Evolutionary conservation across 1,140 invertebrate genomes (phyloP), one percentile per base, ranked within the genome.

Genomic region (Heterodera carotae): DNA sequence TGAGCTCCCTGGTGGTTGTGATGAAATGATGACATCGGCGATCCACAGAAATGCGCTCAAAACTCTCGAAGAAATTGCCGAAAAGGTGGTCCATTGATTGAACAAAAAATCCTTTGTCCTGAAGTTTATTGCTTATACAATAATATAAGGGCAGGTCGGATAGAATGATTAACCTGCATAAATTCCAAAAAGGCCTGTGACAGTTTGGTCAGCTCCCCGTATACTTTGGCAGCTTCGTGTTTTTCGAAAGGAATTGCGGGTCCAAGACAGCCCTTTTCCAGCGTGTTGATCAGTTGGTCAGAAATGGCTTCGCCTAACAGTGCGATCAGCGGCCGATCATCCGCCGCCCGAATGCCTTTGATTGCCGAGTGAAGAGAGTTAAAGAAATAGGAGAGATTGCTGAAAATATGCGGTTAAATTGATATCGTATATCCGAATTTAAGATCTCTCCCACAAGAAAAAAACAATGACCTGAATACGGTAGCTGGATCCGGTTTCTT

Each of bases 171-270:
- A 29, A 79, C 76, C 78, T 80, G 71, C 69, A 80, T 67, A 78
- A 80, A 77, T 27, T 62, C 34, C 59, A 67, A 68, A 56, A 80
- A 80, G 29, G 53, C 31, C 2, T 27, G 27, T 6, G 60, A 69
- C 12, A 60, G n/a, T 34, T 36, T 68, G 12, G 29, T 43, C 73
- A 81, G 79, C 10, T 64, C 36, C 27, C 12, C 64, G 48, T 72
- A 80, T 29, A 75, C 29, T 27, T n/a, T 15, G 22, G 39, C 53
- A 12, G 36, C 59, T n/a, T 79, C 60, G 2, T 78, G 33, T 22
- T 83, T 83, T 15, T 79, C 68, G 22, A 39, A 79, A 31, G 81
- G 68, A 82, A 81, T 80, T 48, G 80, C 64, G 3, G 80, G 81
- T 18, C 56, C 72, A n/a, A 78, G 62, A 22, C 81, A 83, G 15